Conservation (phyloP, 1,140 invertebrate genomes). For the Drosophila insularis region DNA sequence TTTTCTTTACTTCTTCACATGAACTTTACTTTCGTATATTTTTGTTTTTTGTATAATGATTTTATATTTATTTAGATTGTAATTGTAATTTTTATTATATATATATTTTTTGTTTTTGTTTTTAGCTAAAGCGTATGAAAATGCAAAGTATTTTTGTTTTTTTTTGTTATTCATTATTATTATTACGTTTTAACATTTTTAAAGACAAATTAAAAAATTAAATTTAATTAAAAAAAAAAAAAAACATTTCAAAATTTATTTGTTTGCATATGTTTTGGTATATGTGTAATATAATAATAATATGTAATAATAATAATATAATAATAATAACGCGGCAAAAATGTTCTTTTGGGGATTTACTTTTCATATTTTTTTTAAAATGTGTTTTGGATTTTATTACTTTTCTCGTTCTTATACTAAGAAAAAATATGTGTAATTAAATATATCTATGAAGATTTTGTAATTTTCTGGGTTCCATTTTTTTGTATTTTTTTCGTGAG, state of each 20-base stretch:
- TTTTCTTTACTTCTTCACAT: conserved; percentile 1
- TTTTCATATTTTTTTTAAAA: conserved; percentile 40
- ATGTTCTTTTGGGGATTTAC: conserved; percentile 32
- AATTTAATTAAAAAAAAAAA: neutral
- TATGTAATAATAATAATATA: conserved; percentile 43
- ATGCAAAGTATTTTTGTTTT: conserved; percentile 64
- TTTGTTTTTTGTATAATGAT: conserved; percentile 32
- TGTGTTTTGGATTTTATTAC: conserved; percentile 33
- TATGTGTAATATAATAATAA: conserved; percentile 5
- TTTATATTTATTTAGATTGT: conserved; percentile 30
- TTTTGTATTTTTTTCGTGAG: conserved; percentile 33
- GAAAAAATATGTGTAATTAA: conserved; percentile 9
- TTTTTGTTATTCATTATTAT: neutral
- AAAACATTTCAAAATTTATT: conserved; percentile 12
- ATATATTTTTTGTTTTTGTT: conserved; percentile 7
- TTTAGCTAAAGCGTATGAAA: conserved; percentile 78
- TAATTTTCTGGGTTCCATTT: conserved; percentile 21
- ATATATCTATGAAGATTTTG: conserved; percentile 21
- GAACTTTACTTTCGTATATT: neutral
- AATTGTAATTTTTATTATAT: conserved; percentile 47
- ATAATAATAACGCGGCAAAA: conserved; percentile 74
- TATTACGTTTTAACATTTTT: conserved; percentile 10
- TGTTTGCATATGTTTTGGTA: conserved; percentile 32
- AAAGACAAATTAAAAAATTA: conserved; percentile 9
- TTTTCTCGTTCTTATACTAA: conserved; percentile 38